A percentile compares a stretch with the other conserved stretches of the same genome.
These are phyloP conservation scores for Macropus fuliginosus DNA, from an alignment of 2,797 vertebrate genomes.

Conservation along the genomic window DNA sequence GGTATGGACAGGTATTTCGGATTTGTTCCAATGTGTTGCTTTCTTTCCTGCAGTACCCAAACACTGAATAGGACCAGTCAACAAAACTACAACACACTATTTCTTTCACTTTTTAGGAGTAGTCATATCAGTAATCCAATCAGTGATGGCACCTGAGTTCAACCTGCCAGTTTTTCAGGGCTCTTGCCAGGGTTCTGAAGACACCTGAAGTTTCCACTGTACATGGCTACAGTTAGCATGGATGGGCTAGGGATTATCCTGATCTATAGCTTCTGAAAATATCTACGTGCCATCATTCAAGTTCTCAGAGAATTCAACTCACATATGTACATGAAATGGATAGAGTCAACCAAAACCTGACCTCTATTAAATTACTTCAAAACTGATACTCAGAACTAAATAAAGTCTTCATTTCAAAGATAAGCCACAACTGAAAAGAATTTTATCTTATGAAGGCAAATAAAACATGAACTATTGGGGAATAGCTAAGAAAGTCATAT, in stretches of 20 bases:
- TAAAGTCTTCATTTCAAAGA: constrained; percentile 27
- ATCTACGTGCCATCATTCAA: not conserved
- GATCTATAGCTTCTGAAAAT: not conserved
- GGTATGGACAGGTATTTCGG: not conserved
- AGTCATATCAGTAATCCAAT: not conserved
- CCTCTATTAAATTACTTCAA: constrained; percentile 12
- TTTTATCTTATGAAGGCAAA: constrained; percentile 49
- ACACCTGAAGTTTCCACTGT: not conserved
- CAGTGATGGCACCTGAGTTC: not conserved
- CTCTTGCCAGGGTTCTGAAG: not conserved
- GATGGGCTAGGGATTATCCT: not conserved
- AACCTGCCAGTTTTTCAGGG: not conserved
- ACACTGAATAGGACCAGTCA: not conserved
- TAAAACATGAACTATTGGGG: constrained; percentile 26
- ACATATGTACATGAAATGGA: not conserved
- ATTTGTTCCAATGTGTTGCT: not conserved
- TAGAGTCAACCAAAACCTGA: not conserved
- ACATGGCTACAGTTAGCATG: not conserved
- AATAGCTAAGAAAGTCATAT: constrained; percentile 1
- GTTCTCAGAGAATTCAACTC: not conserved
- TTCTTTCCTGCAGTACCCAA: not conserved
- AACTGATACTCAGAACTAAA: not conserved
- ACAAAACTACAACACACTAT: not conserved
- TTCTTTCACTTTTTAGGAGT: not conserved
- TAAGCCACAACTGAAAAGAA: not conserved